phyloP scores from a whole-genome alignment of 2,888 invertebrate species.

The Gandaritis pyraliata region DNA sequence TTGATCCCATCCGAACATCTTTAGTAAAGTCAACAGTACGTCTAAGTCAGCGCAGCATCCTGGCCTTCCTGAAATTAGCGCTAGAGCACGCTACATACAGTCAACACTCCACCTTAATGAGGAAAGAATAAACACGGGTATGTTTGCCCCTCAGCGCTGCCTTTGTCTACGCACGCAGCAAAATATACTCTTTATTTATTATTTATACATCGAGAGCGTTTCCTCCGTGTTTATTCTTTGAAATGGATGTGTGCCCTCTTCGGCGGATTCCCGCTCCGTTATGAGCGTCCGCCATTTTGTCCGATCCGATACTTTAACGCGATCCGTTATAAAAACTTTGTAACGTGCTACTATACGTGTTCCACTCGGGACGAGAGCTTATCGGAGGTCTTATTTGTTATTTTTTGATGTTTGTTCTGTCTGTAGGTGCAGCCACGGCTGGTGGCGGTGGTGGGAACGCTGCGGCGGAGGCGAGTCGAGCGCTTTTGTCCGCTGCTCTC shows the following conservation, averaged over 20 bases:
- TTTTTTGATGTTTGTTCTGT: constrained; percentile 62
- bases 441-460: constrained; percentile 52
- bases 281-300: constrained; percentile 68
- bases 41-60: constrained; percentile 45
- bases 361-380: constrained; percentile 56
- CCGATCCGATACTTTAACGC: constrained; percentile 49
- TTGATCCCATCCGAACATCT: constrained; percentile 49
- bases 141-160: constrained; percentile 69
- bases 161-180: constrained; percentile 78
- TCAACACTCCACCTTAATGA: constrained; percentile 79
- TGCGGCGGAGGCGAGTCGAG: constrained; percentile 32
- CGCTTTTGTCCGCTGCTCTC: constrained; percentile 56
- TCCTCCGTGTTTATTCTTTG: constrained; percentile 78
- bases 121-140: constrained; percentile 75
- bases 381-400: constrained; percentile 59
- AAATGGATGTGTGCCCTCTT: constrained; percentile 72
- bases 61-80: constrained; percentile 75
- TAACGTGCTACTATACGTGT: constrained; percentile 54
- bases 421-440: constrained; percentile 44
- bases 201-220: constrained; percentile 80
- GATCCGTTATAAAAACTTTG: constrained; percentile 66
- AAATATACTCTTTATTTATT: constrained; percentile 80
- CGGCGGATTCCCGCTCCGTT: constrained; percentile 59
- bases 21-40: constrained; percentile 56
- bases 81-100: constrained; percentile 60